phyloP scores from a whole-genome alignment of 2,113 vertebrate genomes.

The Geococcyx californianus region DNA sequence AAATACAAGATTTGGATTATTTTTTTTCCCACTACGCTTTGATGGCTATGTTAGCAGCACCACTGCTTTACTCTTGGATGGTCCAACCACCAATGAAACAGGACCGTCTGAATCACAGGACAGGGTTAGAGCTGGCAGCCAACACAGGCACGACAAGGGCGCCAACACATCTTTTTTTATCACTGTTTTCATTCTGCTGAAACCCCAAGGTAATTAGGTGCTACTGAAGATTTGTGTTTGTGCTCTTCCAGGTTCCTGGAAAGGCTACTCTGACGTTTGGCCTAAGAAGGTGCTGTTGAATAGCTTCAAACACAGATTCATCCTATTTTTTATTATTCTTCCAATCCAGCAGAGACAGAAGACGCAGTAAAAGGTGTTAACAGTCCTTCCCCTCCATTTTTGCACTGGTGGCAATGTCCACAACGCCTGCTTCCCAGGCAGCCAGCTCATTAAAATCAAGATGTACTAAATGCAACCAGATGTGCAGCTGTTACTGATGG shows the following conservation, averaged over 20 bases:
- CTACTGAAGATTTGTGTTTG: neutral
- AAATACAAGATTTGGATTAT: neutral
- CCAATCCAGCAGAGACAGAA: neutral
- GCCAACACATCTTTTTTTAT: neutral
- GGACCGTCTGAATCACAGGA: neutral
- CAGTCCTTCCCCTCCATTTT: neutral
- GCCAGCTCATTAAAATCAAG: neutral
- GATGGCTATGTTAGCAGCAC: neutral
- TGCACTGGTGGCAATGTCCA: accelerated
- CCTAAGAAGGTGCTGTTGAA: neutral
- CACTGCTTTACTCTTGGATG: neutral
- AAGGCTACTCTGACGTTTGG: neutral
- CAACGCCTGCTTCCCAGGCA: neutral
- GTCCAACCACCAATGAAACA: neutral
- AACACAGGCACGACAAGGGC: neutral
- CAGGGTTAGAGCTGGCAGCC: neutral
- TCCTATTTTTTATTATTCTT: neutral
- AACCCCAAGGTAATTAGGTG: neutral
- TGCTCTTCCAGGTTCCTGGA: neutral
- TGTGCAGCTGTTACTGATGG: neutral
- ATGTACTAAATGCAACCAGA: neutral
- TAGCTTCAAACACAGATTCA: neutral
- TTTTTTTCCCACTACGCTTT: neutral
- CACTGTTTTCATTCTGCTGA: neutral
- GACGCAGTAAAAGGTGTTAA: neutral